Base-by-base conservation (phyloP, 1,140 invertebrate species). In the Colletes gigas region DNA sequence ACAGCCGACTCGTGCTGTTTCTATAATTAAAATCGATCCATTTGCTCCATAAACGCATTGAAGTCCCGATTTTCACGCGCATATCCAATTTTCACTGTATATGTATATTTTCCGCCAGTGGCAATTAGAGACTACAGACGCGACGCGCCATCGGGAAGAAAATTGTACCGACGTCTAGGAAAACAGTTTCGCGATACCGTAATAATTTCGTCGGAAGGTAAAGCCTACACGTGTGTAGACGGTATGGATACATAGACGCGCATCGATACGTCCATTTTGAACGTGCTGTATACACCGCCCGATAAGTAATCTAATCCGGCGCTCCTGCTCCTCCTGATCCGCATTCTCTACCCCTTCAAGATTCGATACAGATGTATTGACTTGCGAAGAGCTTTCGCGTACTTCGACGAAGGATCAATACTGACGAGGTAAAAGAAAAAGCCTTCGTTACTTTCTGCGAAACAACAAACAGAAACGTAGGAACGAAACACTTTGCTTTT, bases 271-370 rank as follows among this genome's bases (percentile, higher is more conserved):
- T 41, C 72, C 62, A 83, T 86, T 86, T 85, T 60, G 74, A 70
- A 67, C 74, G 65, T 69, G 66, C 70, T 63, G 66, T 80, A 82
- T 73, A 86, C 63, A 80, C 62, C 75, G 80, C 62, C 68, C 83
- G 72, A 82, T 79, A 80, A 86, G 83, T 88, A 88, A 88, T 88
- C 84, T 86, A 86, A 88, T 88, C 84, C 74, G 75, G 59, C 44
- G 74, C 74, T 73, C 73, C 77, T 66, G 77, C 79, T 81, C 69
- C 79, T 81, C 81, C 81, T 81, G 77, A 79, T 85, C 69, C 82
- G 71, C 77, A 72, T 83, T 75, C 84, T 82, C 80, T 65, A 69
- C 76, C 69, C 83, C 55, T 84, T 84, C 79, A 80, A 88, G 79
- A 80, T 83, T 83, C 79, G 57, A 86, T 86, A 83, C 77, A 50